These are phyloP conservation scores for Meloe dianella DNA, from an alignment of 2,888 invertebrate genomes.

Conservation along the genomic window DNA sequence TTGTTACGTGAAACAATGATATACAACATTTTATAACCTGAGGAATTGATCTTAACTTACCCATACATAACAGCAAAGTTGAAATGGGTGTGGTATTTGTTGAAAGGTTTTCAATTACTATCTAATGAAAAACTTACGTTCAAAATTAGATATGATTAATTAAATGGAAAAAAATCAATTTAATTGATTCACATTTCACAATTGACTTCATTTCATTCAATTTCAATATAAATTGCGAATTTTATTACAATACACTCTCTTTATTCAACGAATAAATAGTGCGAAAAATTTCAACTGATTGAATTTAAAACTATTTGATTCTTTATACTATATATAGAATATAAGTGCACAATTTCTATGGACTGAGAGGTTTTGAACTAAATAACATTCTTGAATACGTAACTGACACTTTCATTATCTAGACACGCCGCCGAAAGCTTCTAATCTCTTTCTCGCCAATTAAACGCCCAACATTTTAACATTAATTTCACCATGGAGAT, in stretches of 20 bases:
- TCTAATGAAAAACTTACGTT: constrained; percentile 20
- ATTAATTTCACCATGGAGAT: constrained; percentile 35
- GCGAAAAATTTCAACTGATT: constrained; percentile 1
- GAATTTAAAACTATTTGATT: constrained; percentile 10
- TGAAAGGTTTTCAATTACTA: constrained; percentile 20
- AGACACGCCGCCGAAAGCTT: constrained; percentile 34
- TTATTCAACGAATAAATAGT: neutral
- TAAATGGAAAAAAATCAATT: constrained; percentile 25
- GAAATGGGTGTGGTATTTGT: neutral
- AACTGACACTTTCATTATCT: constrained; percentile 36
- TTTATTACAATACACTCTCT: constrained; percentile 9
- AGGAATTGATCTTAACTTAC: constrained; percentile 19
- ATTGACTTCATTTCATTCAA: constrained; percentile 8
- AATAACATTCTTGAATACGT: constrained; percentile 34
- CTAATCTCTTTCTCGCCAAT: constrained; percentile 36
- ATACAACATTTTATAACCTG: constrained; percentile 14
- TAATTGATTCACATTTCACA: constrained; percentile 24
- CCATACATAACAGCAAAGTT: constrained; percentile 11
- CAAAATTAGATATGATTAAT: constrained; percentile 23
- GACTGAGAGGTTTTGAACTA: constrained; percentile 13
- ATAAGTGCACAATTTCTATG: constrained; percentile 4
- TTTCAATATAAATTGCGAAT: constrained; percentile 13
- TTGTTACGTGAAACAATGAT: neutral
- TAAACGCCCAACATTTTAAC: constrained; percentile 35
- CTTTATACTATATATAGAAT: constrained; percentile 20